Evolutionary conservation across 2,113 vertebrate species (phyloP), one percentile per base, ranked within the genome.

Genomic region (Opisthocomus hoazin): DNA sequence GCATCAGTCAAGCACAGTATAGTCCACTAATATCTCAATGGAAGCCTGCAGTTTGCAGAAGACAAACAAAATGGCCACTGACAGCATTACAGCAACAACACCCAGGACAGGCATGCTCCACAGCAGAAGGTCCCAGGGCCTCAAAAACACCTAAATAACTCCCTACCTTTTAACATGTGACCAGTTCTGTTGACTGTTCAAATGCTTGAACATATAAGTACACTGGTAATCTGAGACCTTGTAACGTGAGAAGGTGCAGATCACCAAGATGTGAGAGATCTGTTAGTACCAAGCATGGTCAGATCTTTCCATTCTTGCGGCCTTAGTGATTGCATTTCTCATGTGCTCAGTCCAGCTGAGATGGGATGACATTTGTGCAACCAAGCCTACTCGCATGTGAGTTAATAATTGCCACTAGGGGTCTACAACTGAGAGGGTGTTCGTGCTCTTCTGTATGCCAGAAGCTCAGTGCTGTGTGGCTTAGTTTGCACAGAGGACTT

Each of bases 1-100:
- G 58, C 66, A 80, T 89, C 87, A 94, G 84, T 75, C 80, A 96
- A 89, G 27, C 41, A 90, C 43, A 56, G 87, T 89, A 86, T 68
- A 91, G 84, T 92, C 60, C 63, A 77, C 50, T 92, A 74, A 84
- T 90, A 84, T 94, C 54, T 94, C 96, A 90, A 93, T 89, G 83
- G 56, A 93, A 78, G 45, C 69, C 80, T 60, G 39, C 50, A 74
- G 51, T 46, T 87, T 90, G 37, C 46, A 80, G 64, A 87, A 94
- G 51, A 48, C 65, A 63, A 75, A 48, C 64, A 76, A 91, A 94
- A 96, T 89, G 84, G 39, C 54, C 53, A 53, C 65, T 64, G 69
- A 65, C 29, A 69, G 15, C n/a, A 50, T 48, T 57, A 23, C 22
- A 96, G 26, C 56, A 79, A 21, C 21, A 84, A 16, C 36, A 54